Base-by-base conservation (phyloP, 2,888 invertebrate species). In the Theodoxus fluviatilis region DNA sequence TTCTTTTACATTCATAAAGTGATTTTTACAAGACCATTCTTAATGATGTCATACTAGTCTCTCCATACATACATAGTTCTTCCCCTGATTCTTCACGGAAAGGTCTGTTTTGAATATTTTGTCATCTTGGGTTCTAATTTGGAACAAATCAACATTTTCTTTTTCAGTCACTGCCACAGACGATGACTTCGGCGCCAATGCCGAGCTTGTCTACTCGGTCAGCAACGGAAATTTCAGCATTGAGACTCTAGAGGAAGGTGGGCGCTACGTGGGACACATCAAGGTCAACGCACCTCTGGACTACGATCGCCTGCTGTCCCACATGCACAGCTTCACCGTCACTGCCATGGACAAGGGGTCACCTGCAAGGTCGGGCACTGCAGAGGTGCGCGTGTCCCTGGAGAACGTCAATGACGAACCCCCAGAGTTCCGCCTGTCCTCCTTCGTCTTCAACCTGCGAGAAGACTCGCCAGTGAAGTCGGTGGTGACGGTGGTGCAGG, bases 381-480 rank as follows among this genome's bases (percentile, higher is more conserved):
- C 97, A 0, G 96, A 95, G 0, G 96, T 98, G 22, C 91, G 96
- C 71, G 92, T 98, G 71, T 96, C 96, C 85, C 97, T 97, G n/a
- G 96, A 96, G 84, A 98, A 98, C 84, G 96, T 96, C 88, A 98
- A 98, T 88, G 98, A 98, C 85, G 97, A 98, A 88, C 94, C 95
- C 84, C 98, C 98, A 4, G 78, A 77, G 55, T 84, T 86, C 70
- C 76, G 75, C 28, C 70, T 72, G 2, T 75, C 76, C 1, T 74
- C 71, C 1, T 76, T 76, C 18, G 71, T 78, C 22, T 75, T 78
- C 25, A 79, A 80, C 64, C 79, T 82, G 57, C 76, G 79, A 63
- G 82, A 81, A 67, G 79, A 81, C 37, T 80, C 80, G 31, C 74
- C 74, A 18, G 70, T 74, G 0, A 96, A 95, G 83, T 96, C 97